Evolutionary conservation across 2,113 vertebrate species (phyloP).

Genomic region (Anser brachyrhynchus): DNA sequence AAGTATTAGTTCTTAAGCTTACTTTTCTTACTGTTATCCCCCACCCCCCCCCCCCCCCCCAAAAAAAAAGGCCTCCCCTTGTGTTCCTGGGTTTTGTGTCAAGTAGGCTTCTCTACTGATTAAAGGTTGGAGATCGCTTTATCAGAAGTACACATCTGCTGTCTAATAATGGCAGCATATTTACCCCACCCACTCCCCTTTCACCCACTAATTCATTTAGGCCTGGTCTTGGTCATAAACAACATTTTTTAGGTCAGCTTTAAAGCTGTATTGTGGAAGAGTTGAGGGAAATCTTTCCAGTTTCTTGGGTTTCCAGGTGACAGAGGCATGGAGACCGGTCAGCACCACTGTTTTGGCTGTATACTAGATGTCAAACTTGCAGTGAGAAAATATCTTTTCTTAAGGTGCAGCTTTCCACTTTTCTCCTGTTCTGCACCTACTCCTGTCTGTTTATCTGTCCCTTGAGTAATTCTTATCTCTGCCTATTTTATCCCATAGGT

Average conservation of each 20-base stretch:
- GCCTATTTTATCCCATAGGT: neutral
- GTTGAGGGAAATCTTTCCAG: neutral
- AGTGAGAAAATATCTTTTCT: neutral
- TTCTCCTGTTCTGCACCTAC: neutral
- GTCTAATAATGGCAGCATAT: neutral
- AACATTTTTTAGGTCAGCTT: neutral
- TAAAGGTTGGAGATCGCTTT: neutral
- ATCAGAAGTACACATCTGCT: rapidly evolving
- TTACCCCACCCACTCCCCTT: neutral
- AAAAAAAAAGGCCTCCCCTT: neutral
- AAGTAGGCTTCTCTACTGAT: neutral
- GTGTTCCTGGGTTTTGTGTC: neutral
- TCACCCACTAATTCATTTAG: neutral
- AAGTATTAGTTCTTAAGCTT: neutral
- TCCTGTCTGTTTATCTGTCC: neutral
- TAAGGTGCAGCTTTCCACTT: neutral
- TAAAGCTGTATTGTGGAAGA: rapidly evolving
- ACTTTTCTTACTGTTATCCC: neutral
- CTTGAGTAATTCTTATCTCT: neutral
- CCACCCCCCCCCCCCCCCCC: too few relatives aligned
- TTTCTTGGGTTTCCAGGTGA: neutral
- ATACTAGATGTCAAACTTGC: neutral
- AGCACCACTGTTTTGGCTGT: neutral
- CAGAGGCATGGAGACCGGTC: neutral
- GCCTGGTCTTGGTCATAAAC: neutral